phyloP scores from a whole-genome alignment of 2,797 vertebrate genomes.

The Eurystomus glaucurus region DNA sequence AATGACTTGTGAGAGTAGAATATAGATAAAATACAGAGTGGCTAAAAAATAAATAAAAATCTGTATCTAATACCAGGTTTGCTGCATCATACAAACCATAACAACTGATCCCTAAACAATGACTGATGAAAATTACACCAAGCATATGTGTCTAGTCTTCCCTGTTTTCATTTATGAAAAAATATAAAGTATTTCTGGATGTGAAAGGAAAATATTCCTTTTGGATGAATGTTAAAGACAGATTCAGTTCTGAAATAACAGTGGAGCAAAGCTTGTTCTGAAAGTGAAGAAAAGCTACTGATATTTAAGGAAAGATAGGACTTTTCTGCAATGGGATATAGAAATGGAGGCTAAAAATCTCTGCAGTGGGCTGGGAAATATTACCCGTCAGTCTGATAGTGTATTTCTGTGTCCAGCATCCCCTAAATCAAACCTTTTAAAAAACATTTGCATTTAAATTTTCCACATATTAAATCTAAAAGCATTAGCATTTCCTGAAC shows the following conservation, averaged over 20 bases:
- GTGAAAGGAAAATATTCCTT: neutral
- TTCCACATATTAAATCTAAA: neutral
- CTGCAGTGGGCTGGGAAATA: neutral
- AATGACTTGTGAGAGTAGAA: neutral
- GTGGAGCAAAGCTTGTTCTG: neutral
- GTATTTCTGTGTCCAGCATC: neutral
- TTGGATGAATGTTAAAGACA: neutral
- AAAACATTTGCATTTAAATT: slow-evolving; percentile 25
- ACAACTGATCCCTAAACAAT: neutral
- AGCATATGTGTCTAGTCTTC: neutral
- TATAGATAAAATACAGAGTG: neutral
- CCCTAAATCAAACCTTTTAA: neutral
- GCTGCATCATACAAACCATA: neutral
- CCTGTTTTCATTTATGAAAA: neutral
- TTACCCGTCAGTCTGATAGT: neutral
- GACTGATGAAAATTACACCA: neutral
- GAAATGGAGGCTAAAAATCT: neutral
- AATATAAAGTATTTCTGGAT: neutral
- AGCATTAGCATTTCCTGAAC: slow-evolving; percentile 26
- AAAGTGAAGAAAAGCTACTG: neutral
- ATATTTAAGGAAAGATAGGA: neutral
- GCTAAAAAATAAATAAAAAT: neutral
- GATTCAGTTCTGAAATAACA: neutral
- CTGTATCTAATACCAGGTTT: neutral
- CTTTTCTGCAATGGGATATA: neutral